Evolutionary conservation across 2,888 invertebrate species (phyloP).

Genomic region (Pyrrhopygopsis socrates): DNA sequence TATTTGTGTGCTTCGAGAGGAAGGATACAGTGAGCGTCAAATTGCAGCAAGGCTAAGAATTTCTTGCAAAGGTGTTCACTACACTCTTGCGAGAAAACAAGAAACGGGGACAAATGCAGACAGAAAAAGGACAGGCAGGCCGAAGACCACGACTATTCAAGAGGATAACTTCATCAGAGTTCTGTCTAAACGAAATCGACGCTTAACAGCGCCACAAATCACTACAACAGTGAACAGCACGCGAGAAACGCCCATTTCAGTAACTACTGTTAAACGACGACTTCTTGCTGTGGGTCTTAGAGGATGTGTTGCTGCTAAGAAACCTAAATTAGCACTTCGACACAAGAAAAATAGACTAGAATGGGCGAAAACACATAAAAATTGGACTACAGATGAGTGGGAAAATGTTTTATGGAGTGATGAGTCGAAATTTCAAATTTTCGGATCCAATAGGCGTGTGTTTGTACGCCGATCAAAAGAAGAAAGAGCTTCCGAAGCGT

Average conservation of each 20-base stretch:
- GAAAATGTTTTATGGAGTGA: no score
- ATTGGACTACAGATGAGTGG: no score
- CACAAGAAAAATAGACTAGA: no score
- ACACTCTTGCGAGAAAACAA: no score
- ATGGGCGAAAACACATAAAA: no score
- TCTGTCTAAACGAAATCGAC: neutral
- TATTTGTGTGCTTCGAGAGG: no score
- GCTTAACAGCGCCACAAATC: neutral
- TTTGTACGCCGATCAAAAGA: no score
- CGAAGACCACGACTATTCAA: neutral
- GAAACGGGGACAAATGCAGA: neutral
- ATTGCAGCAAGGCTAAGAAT: neutral
- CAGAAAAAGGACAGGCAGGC: neutral
- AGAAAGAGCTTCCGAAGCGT: no score
- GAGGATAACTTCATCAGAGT: constrained; percentile 1
- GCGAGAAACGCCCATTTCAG: neutral
- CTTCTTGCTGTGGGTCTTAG: neutral
- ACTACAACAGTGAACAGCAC: neutral
- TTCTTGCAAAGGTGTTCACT: neutral
- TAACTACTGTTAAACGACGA: neutral
- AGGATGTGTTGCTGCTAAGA: constrained; percentile 2
- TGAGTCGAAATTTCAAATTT: no score
- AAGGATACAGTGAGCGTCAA: neutral
- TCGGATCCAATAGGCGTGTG: no score
- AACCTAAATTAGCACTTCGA: neutral